Base-by-base conservation (phyloP, 2,888 invertebrate genomes). In the Orthosia gracilis region DNA sequence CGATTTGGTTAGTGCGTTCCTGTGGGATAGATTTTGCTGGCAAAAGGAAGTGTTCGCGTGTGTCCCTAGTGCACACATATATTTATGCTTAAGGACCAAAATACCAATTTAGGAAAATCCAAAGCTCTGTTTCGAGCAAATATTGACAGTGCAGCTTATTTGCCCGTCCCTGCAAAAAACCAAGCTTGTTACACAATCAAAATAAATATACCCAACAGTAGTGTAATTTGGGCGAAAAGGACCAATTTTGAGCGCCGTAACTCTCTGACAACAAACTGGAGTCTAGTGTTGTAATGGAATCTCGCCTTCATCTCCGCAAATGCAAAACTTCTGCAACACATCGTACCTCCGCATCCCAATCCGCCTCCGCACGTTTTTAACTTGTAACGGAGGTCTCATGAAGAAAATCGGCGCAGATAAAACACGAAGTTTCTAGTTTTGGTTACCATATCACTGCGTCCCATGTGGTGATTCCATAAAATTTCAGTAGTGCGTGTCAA, bases 171-270 rank as follows among this genome's bases (percentile, higher is more conserved):
- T 54, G 18, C n/a, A 50, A 52, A 2, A 31, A 50, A 2, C 15
- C 40, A 21, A 31, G 15, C n/a, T 31, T 57, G 61, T 62, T 62
- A 21, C 21, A 49, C 50, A 64, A 45, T n/a, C 80, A 61, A 61
- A 65, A 77, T 49, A 73, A 52, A 80, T 73, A 59, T 26, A 21
- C 50, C 45, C 18, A 26, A 57, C 50, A 47, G 40, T 54, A 72
- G 73, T 49, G 80, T 65, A 80, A 77, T 77, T 65, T 62, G 31
- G 47, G 31, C 15, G 45, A 61, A 47, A 76, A 62, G 47, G 55
- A 47, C 66, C 68, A 61, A 78, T 74, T 78, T 69, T 40, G 66
- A 63, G 47, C 23, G 63, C 31, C 73, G 64, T 79, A 69, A 69
- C n/a, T 78, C 67, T 59, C 49, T 58, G 55, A 55, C 63, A 67